Evolutionary conservation across 2,113 vertebrate genomes (phyloP).

Genomic region (Loxodonta africana): DNA sequence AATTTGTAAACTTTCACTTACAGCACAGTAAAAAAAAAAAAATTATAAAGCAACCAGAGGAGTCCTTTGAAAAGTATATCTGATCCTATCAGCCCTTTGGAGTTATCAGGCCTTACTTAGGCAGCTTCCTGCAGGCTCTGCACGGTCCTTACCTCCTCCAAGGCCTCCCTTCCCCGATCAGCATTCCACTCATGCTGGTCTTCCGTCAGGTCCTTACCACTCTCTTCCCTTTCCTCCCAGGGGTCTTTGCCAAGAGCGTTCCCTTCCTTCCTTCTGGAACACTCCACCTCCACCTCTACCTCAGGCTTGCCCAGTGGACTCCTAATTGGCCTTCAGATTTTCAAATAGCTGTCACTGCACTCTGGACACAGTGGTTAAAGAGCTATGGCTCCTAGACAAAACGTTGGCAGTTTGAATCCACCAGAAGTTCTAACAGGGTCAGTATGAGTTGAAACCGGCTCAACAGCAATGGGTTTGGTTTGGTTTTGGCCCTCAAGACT

Average conservation of each 20-base stretch:
- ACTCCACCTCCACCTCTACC: not conserved
- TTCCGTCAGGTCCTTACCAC: not conserved
- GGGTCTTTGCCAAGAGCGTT: not conserved
- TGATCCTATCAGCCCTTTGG: not conserved
- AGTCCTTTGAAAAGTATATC: slow-evolving; percentile 10
- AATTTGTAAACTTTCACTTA: no score
- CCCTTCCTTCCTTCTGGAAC: not conserved
- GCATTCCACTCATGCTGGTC: not conserved
- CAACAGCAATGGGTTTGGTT: no score
- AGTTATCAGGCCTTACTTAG: not conserved
- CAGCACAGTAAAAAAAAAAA: no score
- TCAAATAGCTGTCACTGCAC: not conserved
- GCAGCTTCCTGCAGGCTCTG: not conserved
- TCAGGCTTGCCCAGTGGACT: not conserved
- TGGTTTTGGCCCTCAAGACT: not conserved
- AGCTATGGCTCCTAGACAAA: no score
- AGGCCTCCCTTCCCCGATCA: not conserved
- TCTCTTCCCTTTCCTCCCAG: not conserved
- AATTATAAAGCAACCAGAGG: not conserved
- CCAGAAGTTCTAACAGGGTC: no score
- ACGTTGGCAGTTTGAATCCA: no score
- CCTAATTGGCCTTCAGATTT: not conserved
- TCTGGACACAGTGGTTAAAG: no score
- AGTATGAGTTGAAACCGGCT: no score
- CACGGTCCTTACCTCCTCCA: not conserved